Conservation (phyloP, 1,140 invertebrate genomes). For the Rhagoletis zephyria region DNA sequence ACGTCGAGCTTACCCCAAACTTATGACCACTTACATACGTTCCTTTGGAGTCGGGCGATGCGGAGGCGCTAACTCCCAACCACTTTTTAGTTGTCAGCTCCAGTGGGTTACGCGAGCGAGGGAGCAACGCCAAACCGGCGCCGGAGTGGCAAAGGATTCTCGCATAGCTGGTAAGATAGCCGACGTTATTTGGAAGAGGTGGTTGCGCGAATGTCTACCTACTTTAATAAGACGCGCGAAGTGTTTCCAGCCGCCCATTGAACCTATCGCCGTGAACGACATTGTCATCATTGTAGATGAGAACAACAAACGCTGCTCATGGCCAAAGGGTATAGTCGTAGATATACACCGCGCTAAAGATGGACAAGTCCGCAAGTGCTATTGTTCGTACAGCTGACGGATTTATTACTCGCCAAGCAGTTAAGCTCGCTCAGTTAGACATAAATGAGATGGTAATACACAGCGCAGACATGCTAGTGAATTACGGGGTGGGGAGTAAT, state of each 20-base stretch:
- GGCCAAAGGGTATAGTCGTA: slow-evolving; percentile 41
- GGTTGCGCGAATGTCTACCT: slow-evolving; percentile 28
- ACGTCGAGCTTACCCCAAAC: neutral
- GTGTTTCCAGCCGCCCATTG: slow-evolving; percentile 2
- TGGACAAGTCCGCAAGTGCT: slow-evolving; percentile 49
- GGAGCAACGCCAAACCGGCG: neutral
- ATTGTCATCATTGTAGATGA: slow-evolving; percentile 24
- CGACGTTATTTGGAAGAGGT: slow-evolving; percentile 26
- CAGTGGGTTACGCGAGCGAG: neutral
- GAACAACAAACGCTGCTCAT: neutral
- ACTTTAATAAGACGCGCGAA: slow-evolving; percentile 34
- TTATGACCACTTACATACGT: slow-evolving; percentile 19
- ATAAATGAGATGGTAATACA: slow-evolving; percentile 12
- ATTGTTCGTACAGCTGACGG: slow-evolving; percentile 5
- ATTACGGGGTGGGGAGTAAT: slow-evolving; percentile 36
- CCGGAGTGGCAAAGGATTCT: neutral
- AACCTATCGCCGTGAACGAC: slow-evolving; percentile 22
- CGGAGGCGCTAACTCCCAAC: neutral
- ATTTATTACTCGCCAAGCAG: slow-evolving; percentile 3
- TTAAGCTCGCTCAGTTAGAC: slow-evolving; percentile 43
- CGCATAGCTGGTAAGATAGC: neutral
- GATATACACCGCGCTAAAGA: slow-evolving; percentile 27
- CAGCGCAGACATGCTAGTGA: neutral
- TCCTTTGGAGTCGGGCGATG: neutral
- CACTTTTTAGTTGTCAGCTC: slow-evolving; percentile 32